A percentile compares a stretch with the other conserved stretches of the same genome.
Evolutionary conservation across 2,797 vertebrate genomes (phyloP).

Genomic region (Channa striata): DNA sequence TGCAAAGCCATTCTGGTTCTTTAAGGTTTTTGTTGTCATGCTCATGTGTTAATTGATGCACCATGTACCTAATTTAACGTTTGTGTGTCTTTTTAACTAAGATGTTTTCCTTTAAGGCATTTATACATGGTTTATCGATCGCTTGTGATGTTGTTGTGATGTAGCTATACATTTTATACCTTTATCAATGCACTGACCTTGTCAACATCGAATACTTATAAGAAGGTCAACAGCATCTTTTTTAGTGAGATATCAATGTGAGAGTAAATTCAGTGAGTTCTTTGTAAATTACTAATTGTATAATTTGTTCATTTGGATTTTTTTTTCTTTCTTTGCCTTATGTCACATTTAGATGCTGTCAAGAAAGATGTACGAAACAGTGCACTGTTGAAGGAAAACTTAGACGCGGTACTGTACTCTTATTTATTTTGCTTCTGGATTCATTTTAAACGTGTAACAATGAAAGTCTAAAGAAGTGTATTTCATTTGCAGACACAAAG

Average conservation of each 20-base stretch:
- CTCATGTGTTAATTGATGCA: not conserved
- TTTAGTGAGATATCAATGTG: not conserved
- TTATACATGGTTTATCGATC: not conserved
- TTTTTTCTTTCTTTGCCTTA: not conserved
- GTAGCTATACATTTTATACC: not conserved
- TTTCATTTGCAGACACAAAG: conserved; percentile 50
- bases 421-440: not conserved
- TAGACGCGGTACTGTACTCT: conserved; percentile 53
- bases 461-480: not conserved
- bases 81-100: not conserved
- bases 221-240: not conserved
- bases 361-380: not conserved
- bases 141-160: not conserved
- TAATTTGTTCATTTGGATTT: no score
- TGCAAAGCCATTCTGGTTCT: conserved; percentile 1
- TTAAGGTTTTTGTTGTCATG: not conserved
- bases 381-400: conserved; percentile 14
- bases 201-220: not conserved
- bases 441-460: not conserved
- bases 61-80: not conserved
- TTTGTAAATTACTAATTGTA: not conserved
- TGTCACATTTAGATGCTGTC: conserved; percentile 47
- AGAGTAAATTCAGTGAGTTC: not conserved
- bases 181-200: not conserved
- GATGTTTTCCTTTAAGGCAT: not conserved